These are phyloP conservation scores for Arion vulgaris DNA, from an alignment of 1,140 invertebrate species.

Conservation along the genomic window DNA sequence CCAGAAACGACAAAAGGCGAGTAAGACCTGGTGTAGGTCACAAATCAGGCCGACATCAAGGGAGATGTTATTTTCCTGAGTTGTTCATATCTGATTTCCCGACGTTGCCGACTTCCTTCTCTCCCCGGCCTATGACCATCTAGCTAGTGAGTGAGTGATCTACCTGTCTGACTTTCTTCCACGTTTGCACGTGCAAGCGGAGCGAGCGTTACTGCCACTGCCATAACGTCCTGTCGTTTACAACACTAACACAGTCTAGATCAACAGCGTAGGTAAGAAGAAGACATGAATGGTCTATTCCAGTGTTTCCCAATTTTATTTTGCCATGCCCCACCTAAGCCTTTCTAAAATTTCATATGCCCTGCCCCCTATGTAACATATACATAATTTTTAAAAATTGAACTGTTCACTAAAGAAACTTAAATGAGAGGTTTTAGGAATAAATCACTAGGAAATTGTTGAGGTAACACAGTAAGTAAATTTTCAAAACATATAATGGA, in stretches of 20 bases:
- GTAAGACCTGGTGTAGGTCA: neutral
- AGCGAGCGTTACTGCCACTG: neutral
- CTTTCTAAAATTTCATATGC: no score
- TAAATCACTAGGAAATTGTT: no score
- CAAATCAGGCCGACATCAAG: neutral
- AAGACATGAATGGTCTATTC: no score
- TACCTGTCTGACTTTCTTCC: neutral
- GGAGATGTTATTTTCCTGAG: neutral
- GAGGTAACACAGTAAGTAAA: no score
- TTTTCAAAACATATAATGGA: no score
- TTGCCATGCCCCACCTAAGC: no score
- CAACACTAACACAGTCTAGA: neutral
- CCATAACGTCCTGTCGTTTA: neutral
- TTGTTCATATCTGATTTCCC: neutral
- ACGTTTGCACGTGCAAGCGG: neutral
- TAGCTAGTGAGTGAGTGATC: neutral
- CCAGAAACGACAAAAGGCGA: neutral
- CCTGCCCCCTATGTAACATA: no score
- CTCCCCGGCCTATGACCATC: neutral
- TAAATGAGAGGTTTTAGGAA: no score
- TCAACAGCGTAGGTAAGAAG: neutral
- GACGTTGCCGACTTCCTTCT: neutral
- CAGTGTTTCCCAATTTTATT: no score
- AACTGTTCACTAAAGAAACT: no score
- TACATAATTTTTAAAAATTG: no score